Evolutionary conservation across 2,888 invertebrate genomes (phyloP).

Genomic region (Willowsia nigromaculata): DNA sequence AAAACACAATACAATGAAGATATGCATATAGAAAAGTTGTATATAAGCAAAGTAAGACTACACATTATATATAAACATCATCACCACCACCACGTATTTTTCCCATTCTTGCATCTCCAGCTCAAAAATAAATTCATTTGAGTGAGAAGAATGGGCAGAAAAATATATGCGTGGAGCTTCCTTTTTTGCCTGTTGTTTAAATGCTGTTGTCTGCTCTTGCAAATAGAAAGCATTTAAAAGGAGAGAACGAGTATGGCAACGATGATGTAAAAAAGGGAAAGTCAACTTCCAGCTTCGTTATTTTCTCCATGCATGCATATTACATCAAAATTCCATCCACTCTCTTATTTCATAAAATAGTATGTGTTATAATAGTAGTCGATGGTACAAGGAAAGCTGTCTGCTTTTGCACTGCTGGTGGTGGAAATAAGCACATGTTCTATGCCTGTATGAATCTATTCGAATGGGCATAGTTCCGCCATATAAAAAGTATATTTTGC

Average conservation of each 20-base stretch:
- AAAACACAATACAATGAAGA: background rate
- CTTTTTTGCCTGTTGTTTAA: background rate
- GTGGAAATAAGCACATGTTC: background rate
- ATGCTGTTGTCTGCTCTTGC: background rate
- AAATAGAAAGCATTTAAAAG: slow-evolving; percentile 7
- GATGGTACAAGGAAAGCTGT: slow-evolving; percentile 19
- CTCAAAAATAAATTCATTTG: background rate
- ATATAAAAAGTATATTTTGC: background rate
- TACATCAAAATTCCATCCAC: background rate
- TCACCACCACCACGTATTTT: background rate
- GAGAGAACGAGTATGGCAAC: background rate
- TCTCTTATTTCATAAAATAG: background rate
- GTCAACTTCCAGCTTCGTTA: background rate
- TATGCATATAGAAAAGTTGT: background rate
- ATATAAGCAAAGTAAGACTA: background rate
- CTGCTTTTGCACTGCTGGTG: slow-evolving; percentile 31
- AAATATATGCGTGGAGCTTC: background rate
- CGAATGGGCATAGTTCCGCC: no score
- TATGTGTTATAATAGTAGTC: no score
- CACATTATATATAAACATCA: no score
- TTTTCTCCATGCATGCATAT: background rate
- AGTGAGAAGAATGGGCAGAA: background rate
- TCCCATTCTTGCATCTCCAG: background rate
- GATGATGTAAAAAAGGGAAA: background rate
- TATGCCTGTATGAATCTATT: background rate